A percentile compares a stretch with the other conserved stretches of the same genome.
These are phyloP conservation scores for Lophochroa leadbeateri DNA, from an alignment of 2,113 vertebrate species.

Conservation along the genomic window DNA sequence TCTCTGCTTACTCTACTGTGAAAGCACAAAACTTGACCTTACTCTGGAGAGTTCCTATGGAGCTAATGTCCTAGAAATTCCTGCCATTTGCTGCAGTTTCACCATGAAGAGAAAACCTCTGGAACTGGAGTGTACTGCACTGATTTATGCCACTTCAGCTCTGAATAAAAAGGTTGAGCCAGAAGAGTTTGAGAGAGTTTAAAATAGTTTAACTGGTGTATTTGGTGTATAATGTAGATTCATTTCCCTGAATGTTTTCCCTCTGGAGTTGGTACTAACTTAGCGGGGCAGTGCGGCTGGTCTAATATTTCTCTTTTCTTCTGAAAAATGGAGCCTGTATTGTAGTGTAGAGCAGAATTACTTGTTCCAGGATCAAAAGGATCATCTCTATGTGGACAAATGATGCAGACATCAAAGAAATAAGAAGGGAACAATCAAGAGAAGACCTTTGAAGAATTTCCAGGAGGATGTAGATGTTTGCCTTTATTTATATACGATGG, in stretches of 20 bases:
- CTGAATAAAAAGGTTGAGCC: neutral
- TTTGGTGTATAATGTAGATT: neutral
- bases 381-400: neutral
- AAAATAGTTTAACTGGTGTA: neutral
- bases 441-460: neutral
- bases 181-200: neutral
- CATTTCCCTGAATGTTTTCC: neutral
- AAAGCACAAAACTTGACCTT: neutral
- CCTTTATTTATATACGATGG: rapidly evolving
- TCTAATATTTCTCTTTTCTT: neutral
- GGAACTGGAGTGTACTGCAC: neutral
- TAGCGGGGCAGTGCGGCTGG: neutral
- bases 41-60: neutral
- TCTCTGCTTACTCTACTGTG: neutral
- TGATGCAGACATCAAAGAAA: neutral
- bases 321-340: neutral
- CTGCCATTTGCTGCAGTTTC: neutral
- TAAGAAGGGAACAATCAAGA: neutral
- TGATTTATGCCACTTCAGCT: neutral
- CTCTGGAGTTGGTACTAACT: neutral
- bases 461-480: neutral
- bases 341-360: neutral
- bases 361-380: neutral
- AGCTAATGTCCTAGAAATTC: neutral
- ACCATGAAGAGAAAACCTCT: neutral